These are phyloP conservation scores for Nilaparvata lugens DNA, from an alignment of 1,140 invertebrate species.

Conservation along the genomic window DNA sequence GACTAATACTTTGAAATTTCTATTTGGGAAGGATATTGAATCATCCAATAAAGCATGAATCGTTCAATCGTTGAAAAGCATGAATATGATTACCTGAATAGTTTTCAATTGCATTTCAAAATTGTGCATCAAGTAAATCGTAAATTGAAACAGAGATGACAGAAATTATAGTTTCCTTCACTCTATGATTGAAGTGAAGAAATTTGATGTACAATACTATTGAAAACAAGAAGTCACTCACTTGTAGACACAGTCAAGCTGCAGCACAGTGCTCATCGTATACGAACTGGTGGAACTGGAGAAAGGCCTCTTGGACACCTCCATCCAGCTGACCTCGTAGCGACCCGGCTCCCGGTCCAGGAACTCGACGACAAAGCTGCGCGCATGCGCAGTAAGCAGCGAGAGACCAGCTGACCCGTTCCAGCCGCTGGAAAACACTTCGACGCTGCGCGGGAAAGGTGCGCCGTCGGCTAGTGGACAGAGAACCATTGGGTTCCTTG, in stretches of 20 bases:
- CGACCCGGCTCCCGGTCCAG: slow-evolving; percentile 56
- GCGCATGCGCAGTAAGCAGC: slow-evolving; percentile 33
- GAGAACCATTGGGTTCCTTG: slow-evolving; percentile 49
- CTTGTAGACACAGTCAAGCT: slow-evolving; percentile 58
- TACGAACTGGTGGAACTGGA: slow-evolving; percentile 44
- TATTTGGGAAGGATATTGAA: too few relatives aligned
- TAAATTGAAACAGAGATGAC: too few relatives aligned
- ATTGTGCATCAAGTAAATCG: too few relatives aligned
- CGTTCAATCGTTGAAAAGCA: too few relatives aligned
- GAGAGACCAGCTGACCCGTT: slow-evolving; percentile 32
- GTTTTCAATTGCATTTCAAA: too few relatives aligned
- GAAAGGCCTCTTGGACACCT: slow-evolving; percentile 58
- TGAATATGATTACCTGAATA: too few relatives aligned
- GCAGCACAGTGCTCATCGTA: slow-evolving; percentile 43
- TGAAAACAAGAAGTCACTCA: slow-evolving; percentile 37
- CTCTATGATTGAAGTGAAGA: too few relatives aligned
- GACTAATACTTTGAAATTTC: too few relatives aligned
- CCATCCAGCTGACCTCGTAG: slow-evolving; percentile 67
- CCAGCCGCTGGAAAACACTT: slow-evolving; percentile 68
- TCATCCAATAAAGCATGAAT: too few relatives aligned
- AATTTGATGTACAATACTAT: too few relatives aligned
- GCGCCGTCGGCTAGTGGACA: slow-evolving; percentile 44
- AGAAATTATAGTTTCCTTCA: too few relatives aligned
- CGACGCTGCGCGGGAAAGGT: slow-evolving; percentile 29
- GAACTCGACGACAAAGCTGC: slow-evolving; percentile 58